phyloP scores from a whole-genome alignment of 2,888 invertebrate genomes.

The Drosophila conformis region DNA sequence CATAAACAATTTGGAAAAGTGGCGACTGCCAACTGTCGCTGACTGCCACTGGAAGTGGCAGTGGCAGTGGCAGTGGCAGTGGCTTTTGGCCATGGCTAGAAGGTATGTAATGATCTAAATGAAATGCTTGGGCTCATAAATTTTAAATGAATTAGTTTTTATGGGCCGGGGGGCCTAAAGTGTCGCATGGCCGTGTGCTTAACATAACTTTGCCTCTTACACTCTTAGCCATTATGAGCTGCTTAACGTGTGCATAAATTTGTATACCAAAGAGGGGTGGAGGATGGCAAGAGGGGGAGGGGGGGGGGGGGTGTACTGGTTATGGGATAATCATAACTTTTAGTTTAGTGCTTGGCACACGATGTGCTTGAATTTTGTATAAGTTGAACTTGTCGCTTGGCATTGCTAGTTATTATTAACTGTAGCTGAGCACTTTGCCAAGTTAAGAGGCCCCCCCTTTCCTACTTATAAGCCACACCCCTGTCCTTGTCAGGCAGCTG shows the following conservation, averaged over 20 bases:
- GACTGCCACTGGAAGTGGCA: neutral
- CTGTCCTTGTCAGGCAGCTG: constrained; percentile 16
- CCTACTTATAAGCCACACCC: neutral
- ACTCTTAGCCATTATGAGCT: constrained; percentile 56
- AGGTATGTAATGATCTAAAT: constrained; percentile 53
- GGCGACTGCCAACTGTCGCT: constrained; percentile 8
- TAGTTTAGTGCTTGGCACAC: constrained; percentile 67
- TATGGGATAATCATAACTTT: constrained; percentile 40
- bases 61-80: neutral
- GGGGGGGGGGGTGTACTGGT: neutral
- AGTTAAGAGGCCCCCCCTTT: neutral
- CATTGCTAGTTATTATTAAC: constrained; percentile 17
- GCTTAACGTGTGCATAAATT: constrained; percentile 70
- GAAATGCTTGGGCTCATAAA: constrained; percentile 65
- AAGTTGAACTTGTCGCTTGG: constrained; percentile 9
- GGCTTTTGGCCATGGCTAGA: constrained; percentile 24
- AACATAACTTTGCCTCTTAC: constrained; percentile 38
- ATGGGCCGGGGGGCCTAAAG: constrained; percentile 46
- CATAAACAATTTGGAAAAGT: constrained; percentile 47
- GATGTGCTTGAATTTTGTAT: constrained; percentile 4
- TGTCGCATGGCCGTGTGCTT: constrained; percentile 39
- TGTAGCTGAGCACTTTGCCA: neutral
- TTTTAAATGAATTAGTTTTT: constrained; percentile 79
- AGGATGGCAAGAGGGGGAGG: neutral
- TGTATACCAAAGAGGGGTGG: neutral